Percentiles rank a stretch among this genome's conserved stretches.
These are phyloP conservation scores for Parnassius glacialis DNA, from an alignment of 2,888 invertebrate genomes.

Conservation along the genomic window DNA sequence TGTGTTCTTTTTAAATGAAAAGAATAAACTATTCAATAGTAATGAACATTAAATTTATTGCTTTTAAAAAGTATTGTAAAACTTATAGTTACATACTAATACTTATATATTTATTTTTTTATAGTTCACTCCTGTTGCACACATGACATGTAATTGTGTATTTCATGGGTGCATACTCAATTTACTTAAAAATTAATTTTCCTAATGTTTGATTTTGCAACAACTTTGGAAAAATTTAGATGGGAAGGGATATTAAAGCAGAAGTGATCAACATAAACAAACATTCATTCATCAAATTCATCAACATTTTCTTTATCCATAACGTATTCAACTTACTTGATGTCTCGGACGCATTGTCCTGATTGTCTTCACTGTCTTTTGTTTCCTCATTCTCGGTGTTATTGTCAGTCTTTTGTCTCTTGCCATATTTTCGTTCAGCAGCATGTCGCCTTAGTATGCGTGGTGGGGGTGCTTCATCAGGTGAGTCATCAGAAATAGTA, in stretches of 20 bases:
- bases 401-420: conserved; percentile 66
- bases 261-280: neutral
- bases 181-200: no score
- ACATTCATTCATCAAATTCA: neutral
- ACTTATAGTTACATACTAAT: no score
- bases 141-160: no score
- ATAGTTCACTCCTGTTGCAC: no score
- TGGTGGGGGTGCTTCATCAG: conserved; percentile 50
- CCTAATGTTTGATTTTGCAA: conserved; percentile 1
- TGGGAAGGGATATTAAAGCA: neutral
- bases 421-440: conserved; percentile 67
- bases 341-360: conserved; percentile 44
- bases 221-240: neutral
- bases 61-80: no score
- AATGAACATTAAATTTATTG: no score
- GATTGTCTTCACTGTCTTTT: conserved; percentile 51
- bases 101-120: no score
- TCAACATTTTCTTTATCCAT: neutral
- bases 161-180: no score
- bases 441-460: conserved; percentile 58
- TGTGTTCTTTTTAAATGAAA: no score
- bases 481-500: conserved; percentile 46
- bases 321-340: conserved; percentile 44
- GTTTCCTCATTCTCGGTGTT: conserved; percentile 48
- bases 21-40: no score